Evolutionary conservation across 1,140 invertebrate genomes (phyloP).

Genomic region (Glomeris maerens): DNA sequence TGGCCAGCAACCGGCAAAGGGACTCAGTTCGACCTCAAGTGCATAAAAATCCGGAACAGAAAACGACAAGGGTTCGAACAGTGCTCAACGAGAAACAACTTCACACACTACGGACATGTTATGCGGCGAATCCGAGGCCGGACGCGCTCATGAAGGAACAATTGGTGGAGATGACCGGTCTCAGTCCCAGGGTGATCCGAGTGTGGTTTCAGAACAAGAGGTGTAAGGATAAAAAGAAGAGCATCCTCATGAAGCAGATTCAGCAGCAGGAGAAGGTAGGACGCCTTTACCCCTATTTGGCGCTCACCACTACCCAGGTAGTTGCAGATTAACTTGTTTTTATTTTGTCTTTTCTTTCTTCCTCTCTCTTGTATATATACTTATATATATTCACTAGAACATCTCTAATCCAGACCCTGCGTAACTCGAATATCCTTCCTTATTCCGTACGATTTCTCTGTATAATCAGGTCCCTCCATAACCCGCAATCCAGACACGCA

Average conservation of each 20-base stretch:
- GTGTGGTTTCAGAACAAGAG: constrained; percentile 99
- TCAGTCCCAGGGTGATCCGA: constrained; percentile 87
- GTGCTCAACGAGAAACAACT: constrained; percentile 98
- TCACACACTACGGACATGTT: constrained; percentile 57
- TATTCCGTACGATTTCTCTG: too few relatives aligned
- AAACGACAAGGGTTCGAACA: constrained; percentile 90
- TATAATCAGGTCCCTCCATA: too few relatives aligned
- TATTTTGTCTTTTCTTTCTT: too few relatives aligned
- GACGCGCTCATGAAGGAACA: constrained; percentile 99
- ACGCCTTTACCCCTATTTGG: too few relatives aligned
- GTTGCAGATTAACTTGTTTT: too few relatives aligned
- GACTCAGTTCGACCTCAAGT: constrained; percentile 20
- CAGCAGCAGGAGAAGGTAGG: constrained; percentile 92
- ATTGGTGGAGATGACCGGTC: constrained; percentile 93
- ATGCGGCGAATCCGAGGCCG: constrained; percentile 84
- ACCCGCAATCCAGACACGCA: too few relatives aligned
- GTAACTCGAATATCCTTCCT: too few relatives aligned
- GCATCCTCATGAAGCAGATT: constrained; percentile 90
- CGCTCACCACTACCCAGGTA: too few relatives aligned
- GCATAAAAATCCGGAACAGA: constrained; percentile 34
- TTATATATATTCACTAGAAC: too few relatives aligned
- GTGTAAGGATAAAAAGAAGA: constrained; percentile 98
- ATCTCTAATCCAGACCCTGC: too few relatives aligned
- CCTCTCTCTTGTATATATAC: too few relatives aligned
- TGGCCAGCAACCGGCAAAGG: constrained; percentile 14